Evolutionary conservation across 2,888 invertebrate species (phyloP), one percentile per base, ranked within the genome.

Genomic region (Achlya flavicornis): DNA sequence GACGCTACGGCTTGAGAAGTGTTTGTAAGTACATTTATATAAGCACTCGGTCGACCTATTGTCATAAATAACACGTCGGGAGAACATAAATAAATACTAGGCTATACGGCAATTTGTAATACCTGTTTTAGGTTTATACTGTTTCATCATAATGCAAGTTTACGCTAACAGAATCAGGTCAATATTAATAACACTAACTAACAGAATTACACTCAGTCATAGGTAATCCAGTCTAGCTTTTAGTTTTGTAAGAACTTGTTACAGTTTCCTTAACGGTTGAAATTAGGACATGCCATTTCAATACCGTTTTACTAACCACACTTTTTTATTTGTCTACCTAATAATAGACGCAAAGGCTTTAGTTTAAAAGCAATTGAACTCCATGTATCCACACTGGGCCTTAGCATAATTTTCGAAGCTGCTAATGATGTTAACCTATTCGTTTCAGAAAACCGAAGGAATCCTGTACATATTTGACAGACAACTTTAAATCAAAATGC

Each of bases 1-100:
- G 89, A 97, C 97, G 0, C 83, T 97, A 61, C 90, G 97, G 10
- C 90, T 97, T 65, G 97, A 97, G 83, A 97, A 97, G 82, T 97
- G 97, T 92, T 93, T 95, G 96, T 96, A 83, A 95, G 96, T 94
- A 53, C n/a, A n/a, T n/a, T 4, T 46, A n/a, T 14, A 46, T 46
- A 46, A 26, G 2, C 26, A 26, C 26, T 26, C 26, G 26, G 26
- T 26, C 26, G 26, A 26, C 26, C 26, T 26, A 26, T 26, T 26
- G 11, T n/a, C 10, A 53, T 53, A 53, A 53, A 19, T 53, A 19
- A 53, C 53, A 48, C 7, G 0, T 19, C 19, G 53, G 10, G 19
- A 7, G n/a, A 46, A 53, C 53, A 10, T 53, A 53, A 53, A 53
- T 53, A 53, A 53, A 16, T 16, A 16, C 16, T 26, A 26, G 26